Evolutionary conservation across 2,797 vertebrate species (phyloP).

Genomic region (Poeciliopsis paucimaculata): DNA sequence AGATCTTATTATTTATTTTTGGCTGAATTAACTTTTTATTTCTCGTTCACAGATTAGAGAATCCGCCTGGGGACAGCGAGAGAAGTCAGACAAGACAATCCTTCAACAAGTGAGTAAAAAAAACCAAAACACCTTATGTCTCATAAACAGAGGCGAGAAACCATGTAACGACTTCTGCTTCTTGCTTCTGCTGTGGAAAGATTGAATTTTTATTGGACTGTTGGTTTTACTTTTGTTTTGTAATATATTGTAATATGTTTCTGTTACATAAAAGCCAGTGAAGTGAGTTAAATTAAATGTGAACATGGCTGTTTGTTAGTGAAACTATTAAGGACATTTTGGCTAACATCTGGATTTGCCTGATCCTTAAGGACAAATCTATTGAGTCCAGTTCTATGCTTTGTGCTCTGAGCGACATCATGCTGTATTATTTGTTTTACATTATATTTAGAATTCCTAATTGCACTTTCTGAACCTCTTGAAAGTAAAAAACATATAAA

Average conservation of each 20-base stretch:
- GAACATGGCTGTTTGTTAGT: not conserved
- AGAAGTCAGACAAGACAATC: conserved; percentile 73
- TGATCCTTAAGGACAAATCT: no score
- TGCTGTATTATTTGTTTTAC: no score
- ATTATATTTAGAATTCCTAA: no score
- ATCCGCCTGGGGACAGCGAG: conserved; percentile 73
- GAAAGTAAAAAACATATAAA: no score
- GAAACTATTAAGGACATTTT: not conserved
- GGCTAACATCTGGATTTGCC: not conserved
- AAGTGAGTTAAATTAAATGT: not conserved
- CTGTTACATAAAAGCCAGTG: not conserved
- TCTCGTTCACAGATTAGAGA: conserved; percentile 72
- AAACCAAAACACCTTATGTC: not conserved
- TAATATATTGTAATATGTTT: not conserved
- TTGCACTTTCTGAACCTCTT: no score
- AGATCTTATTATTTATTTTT: conserved; percentile 7
- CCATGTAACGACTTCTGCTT: not conserved
- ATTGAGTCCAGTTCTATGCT: no score
- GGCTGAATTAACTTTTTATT: conserved; percentile 9
- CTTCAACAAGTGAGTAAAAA: conserved; percentile 79
- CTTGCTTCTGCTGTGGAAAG: not conserved
- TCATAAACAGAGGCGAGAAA: not conserved
- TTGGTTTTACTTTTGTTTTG: not conserved
- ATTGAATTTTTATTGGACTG: not conserved
- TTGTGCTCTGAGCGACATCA: no score